Percentiles rank a stretch among this genome's conserved stretches.
Conservation (phyloP, 2,113 vertebrate species). For the Morone chrysops region DNA sequence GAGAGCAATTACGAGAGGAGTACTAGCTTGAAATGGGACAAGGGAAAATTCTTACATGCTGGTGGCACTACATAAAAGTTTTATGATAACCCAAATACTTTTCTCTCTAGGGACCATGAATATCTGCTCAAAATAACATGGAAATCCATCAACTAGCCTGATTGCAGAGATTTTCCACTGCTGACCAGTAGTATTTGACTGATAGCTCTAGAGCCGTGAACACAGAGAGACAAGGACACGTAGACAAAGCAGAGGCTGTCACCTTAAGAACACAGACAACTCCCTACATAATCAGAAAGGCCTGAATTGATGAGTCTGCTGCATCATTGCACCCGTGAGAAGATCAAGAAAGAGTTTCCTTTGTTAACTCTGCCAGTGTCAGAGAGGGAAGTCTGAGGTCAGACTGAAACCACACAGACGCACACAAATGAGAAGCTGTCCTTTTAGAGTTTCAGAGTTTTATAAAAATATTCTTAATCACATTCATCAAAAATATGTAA, state of each 20-base stretch:
- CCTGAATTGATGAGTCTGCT: neutral
- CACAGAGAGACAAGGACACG: neutral
- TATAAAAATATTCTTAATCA: slow-evolving; percentile 51
- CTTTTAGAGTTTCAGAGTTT: slow-evolving; percentile 15
- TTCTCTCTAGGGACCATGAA: neutral
- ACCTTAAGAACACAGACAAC: neutral
- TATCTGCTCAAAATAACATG: neutral
- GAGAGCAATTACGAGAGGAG: no score
- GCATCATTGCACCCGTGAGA: neutral
- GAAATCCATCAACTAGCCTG: neutral
- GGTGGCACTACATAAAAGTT: no score
- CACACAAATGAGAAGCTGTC: neutral
- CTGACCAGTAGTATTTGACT: no score
- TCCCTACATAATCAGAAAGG: neutral
- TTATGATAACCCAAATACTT: neutral
- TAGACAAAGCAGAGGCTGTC: neutral
- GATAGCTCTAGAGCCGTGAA: neutral
- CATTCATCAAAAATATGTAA: neutral
- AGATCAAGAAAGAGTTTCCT: neutral
- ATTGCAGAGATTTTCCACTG: neutral
- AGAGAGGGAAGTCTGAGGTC: neutral
- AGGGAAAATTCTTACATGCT: no score
- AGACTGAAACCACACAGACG: neutral
- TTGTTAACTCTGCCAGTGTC: neutral
- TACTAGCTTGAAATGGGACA: no score